Base-by-base conservation (phyloP, 2,888 invertebrate species). In the Apamea anceps region DNA sequence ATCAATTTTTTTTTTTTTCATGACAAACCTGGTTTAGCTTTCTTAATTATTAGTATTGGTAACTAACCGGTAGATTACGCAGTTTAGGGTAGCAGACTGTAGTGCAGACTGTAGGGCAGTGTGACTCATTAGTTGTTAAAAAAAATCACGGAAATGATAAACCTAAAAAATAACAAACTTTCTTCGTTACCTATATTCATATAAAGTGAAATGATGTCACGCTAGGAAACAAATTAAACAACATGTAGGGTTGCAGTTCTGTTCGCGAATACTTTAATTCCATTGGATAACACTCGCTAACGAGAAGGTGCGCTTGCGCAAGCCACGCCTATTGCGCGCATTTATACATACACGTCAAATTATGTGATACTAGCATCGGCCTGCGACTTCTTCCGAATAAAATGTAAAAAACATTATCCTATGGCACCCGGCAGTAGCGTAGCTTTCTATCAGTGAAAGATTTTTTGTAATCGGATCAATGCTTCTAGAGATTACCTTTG, bases 231-330 rank as follows among this genome's bases (percentile, higher is more conserved):
- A 37, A 77, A 32, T 21, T 37, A 28, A 51, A 51, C 25, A 42
- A 12, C n/a, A 63, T 4, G 6, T 18, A 15, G 32, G 7, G 18
- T n/a, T 7, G 18, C 42, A 18, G 21, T 62, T 32, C 10, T n/a
- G 51, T 63, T 48, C 32, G 8, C 13, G n/a, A 18, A 51, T 51
- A 32, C 73, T 75, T n/a, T 2, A 8, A 60, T 73, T 57, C 76
- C 79, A 89, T 90, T 90, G 90, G 84, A 76, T 77, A 54, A 63
- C 32, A 82, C 75, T 75, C 80, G 82, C 72, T 66, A 85, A n/a
- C 54, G 15, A 37, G 60, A 70, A 25, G 60, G 51, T 81, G 84
- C 92, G 91, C 88, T 86, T 90, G 93, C 93, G 93, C 94, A 94
- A 90, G 91, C 91, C 90, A 85, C 93, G 91, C 93, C 93, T 77